Evolutionary conservation across 2,113 vertebrate genomes (phyloP).

Genomic region (Nothobranchius kuhntae): DNA sequence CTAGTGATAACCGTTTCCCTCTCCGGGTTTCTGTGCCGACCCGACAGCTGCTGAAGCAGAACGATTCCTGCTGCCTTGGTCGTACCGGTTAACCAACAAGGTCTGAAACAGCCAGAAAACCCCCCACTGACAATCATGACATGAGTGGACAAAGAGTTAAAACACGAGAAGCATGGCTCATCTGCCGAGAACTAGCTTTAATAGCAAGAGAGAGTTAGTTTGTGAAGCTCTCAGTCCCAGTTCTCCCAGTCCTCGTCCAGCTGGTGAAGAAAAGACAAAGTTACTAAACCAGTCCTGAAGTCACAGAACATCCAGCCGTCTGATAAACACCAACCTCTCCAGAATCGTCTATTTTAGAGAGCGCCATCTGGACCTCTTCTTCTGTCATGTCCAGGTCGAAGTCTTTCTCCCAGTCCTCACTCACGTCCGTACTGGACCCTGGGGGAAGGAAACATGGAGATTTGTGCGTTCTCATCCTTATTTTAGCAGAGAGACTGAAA

Average conservation of each 20-base stretch:
- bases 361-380: slow-evolving; percentile 93
- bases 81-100: slow-evolving; percentile 37
- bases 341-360: slow-evolving; percentile 88
- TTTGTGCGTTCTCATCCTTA: not conserved
- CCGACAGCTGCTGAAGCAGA: slow-evolving; percentile 42
- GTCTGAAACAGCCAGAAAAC: slow-evolving; percentile 55
- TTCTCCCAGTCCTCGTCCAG: slow-evolving; percentile 98
- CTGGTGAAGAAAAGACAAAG: slow-evolving; percentile 65
- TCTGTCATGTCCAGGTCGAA: slow-evolving; percentile 99
- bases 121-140: slow-evolving; percentile 66
- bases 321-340: slow-evolving; percentile 80
- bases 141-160: slow-evolving; percentile 75
- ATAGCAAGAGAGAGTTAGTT: slow-evolving; percentile 44
- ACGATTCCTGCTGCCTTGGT: slow-evolving; percentile 56
- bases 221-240: slow-evolving; percentile 86
- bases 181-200: slow-evolving; percentile 64
- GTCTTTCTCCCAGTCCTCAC: slow-evolving; percentile 99
- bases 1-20: slow-evolving; percentile 33
- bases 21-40: slow-evolving; percentile 37
- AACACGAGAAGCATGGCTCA: slow-evolving; percentile 72
- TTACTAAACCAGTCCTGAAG: not conserved
- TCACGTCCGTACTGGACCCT: slow-evolving; percentile 98
- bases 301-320: not conserved
- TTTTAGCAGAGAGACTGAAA: not conserved
- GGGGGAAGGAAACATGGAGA: slow-evolving; percentile 1